Percentiles rank a stretch among this genome's conserved stretches.
phyloP scores from a whole-genome alignment of 2,888 invertebrate species.

The Lochmaea capreae region DNA sequence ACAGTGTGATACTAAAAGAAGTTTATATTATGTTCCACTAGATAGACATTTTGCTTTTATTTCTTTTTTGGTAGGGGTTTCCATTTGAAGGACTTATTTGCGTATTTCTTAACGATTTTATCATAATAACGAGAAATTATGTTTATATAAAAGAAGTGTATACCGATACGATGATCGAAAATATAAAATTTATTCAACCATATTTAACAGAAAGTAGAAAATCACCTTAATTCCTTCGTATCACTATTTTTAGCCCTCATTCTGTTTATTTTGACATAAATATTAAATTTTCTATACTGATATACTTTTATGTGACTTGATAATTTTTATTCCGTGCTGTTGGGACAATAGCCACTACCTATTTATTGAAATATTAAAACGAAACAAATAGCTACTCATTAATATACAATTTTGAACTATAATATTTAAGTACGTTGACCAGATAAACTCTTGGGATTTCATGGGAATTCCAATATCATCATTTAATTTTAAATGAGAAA shows the following conservation, averaged over 20 bases:
- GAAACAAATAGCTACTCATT: not conserved
- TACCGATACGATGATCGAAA: not conserved
- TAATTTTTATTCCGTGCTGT: not conserved
- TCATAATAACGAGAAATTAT: not conserved
- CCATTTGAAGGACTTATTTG: slow-evolving; percentile 26
- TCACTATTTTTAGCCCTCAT: too few relatives aligned
- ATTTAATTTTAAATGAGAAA: too few relatives aligned
- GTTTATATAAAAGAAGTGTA: not conserved
- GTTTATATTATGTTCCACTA: slow-evolving; percentile 18
- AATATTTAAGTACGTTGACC: not conserved
- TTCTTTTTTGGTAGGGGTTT: slow-evolving; percentile 28
- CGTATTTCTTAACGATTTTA: slow-evolving; percentile 24
- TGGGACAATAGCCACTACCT: not conserved
- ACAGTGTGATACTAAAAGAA: slow-evolving; percentile 21
- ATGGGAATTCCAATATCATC: not conserved
- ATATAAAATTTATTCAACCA: not conserved
- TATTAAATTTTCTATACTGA: too few relatives aligned
- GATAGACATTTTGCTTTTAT: slow-evolving; percentile 31
- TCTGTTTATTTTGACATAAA: too few relatives aligned
- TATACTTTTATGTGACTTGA: too few relatives aligned
- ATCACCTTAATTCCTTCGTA: too few relatives aligned
- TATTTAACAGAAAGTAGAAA: too few relatives aligned
- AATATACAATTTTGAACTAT: not conserved
- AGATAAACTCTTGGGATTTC: not conserved
- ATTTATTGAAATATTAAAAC: not conserved